Conservation (phyloP, 2,888 invertebrate species). For the Dasysyrphus tricinctus region DNA sequence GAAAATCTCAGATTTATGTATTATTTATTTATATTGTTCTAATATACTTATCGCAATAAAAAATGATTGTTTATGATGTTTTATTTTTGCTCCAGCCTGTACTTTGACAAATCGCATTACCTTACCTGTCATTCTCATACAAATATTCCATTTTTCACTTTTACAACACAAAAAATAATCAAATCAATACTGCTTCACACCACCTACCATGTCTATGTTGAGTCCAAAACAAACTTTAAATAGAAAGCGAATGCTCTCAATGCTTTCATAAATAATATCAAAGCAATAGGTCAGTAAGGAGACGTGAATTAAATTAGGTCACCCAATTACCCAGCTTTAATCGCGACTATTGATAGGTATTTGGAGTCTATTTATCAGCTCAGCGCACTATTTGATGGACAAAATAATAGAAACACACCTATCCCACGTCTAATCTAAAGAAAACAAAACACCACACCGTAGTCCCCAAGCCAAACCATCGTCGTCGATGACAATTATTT, state of each 20-base stretch:
- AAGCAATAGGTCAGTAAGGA: slow-evolving; percentile 14
- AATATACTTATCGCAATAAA: no score
- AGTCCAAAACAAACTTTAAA: not conserved
- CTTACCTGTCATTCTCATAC: not conserved
- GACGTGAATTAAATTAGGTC: slow-evolving; percentile 31
- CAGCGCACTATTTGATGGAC: not conserved
- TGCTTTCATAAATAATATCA: not conserved
- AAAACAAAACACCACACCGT: not conserved
- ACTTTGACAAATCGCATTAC: not conserved
- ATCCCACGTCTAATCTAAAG: not conserved
- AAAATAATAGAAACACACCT: slow-evolving; percentile 30
- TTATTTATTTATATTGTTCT: no score
- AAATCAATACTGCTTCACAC: not conserved
- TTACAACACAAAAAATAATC: not conserved
- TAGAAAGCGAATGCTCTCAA: slow-evolving; percentile 18
- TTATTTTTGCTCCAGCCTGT: no score
- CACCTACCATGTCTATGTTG: not conserved
- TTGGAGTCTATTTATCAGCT: not conserved
- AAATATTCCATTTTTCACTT: slow-evolving; percentile 1
- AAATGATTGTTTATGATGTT: no score
- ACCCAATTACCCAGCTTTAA: slow-evolving; percentile 14
- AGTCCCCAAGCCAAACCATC: not conserved
- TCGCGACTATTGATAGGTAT: slow-evolving; percentile 6
- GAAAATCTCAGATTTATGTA: no score
- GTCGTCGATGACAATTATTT: not conserved